These are phyloP conservation scores for Pycnonotus jocosus DNA, from an alignment of 2,113 vertebrate species.

Conservation along the genomic window DNA sequence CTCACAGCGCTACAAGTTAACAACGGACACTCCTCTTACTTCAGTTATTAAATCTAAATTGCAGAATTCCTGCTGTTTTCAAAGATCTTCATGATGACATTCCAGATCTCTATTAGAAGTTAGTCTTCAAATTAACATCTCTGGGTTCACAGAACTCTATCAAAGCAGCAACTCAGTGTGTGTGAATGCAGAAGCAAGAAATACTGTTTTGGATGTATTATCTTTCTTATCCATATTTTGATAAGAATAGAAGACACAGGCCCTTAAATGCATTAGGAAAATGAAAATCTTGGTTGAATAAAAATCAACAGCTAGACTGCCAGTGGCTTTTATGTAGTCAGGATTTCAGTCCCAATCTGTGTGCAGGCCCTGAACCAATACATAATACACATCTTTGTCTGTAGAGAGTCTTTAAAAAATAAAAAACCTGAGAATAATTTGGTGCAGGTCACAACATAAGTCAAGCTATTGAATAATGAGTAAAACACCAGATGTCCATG, in stretches of 20 bases:
- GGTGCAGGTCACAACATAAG: not conserved
- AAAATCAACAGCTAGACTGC: not conserved
- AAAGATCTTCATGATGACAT: not conserved
- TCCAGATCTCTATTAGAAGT: not conserved
- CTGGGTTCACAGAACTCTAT: not conserved
- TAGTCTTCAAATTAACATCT: not conserved
- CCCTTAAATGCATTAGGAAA: not conserved
- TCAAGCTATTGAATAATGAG: not conserved
- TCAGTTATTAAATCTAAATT: not conserved
- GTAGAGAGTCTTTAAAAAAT: not conserved
- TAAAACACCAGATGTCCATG: not conserved
- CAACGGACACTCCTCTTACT: not conserved
- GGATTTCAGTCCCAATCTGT: not conserved
- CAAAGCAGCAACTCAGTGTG: not conserved
- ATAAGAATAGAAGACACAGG: not conserved
- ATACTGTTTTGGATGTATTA: not conserved
- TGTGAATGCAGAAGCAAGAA: not conserved
- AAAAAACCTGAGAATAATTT: not conserved
- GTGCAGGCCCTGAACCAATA: not conserved
- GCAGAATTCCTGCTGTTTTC: not conserved
- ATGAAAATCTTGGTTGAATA: not conserved
- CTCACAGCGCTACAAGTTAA: not conserved
- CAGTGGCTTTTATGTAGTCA: not conserved
- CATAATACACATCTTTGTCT: not conserved
- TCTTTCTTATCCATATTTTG: not conserved